These are phyloP conservation scores for Aphaenogaster ashmeadi DNA, from an alignment of 1,140 invertebrate species.

Conservation along the genomic window DNA sequence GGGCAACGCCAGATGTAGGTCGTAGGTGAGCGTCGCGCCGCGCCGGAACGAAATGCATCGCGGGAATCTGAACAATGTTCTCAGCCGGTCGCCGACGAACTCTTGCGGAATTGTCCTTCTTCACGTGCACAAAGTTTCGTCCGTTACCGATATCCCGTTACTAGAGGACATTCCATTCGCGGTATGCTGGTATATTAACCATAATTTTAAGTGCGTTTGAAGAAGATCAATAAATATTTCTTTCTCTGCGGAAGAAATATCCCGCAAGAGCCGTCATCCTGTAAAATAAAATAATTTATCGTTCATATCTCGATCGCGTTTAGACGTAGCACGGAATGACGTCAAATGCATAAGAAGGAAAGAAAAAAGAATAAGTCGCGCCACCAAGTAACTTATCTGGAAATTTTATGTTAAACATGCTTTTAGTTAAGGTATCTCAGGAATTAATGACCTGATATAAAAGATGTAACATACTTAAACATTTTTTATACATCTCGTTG, in stretches of 20 bases:
- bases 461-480: neutral
- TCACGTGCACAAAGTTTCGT: neutral
- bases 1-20: slow-evolving; percentile 22
- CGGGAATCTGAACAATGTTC: slow-evolving; percentile 33
- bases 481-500: neutral
- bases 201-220: neutral
- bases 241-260: neutral
- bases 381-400: neutral
- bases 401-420: slow-evolving; percentile 5
- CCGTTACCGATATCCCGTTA: neutral
- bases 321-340: neutral
- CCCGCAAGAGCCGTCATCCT: neutral
- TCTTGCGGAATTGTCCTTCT: neutral
- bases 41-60: neutral
- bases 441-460: neutral
- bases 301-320: neutral
- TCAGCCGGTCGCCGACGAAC: neutral
- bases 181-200: neutral
- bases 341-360: slow-evolving; percentile 9
- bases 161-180: neutral
- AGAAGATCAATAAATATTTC: slow-evolving; percentile 8
- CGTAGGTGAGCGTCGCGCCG: slow-evolving; percentile 14
- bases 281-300: neutral
- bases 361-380: neutral
- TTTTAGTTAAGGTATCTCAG: neutral